Percentiles rank a stretch among this genome's conserved stretches.
Evolutionary conservation across 2,113 vertebrate genomes (phyloP).

Genomic region (Poecilia latipinna): DNA sequence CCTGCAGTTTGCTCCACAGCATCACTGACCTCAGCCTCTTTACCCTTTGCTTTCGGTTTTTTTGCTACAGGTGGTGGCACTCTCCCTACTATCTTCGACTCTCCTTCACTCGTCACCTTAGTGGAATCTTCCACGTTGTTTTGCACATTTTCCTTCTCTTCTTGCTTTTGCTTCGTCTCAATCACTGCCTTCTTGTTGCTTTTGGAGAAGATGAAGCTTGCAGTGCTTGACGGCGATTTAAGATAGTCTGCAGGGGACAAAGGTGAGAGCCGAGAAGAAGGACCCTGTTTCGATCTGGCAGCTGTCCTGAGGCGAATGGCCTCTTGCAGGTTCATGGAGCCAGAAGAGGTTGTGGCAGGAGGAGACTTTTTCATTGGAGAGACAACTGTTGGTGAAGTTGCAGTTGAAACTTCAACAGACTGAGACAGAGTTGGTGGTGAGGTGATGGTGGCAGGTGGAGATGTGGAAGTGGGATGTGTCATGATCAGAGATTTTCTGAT

Average conservation of each 20-base stretch:
- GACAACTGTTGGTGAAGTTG: conserved; percentile 19
- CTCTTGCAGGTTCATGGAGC: conserved; percentile 85
- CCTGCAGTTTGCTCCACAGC: conserved; percentile 66
- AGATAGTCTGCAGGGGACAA: conserved; percentile 65
- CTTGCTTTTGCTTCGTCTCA: conserved; percentile 76
- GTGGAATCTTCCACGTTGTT: conserved; percentile 81
- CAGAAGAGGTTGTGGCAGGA: conserved; percentile 49
- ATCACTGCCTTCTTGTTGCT: conserved; percentile 85
- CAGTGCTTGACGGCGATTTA: conserved; percentile 86
- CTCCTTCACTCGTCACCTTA: conserved; percentile 66
- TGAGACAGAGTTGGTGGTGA: conserved; percentile 24
- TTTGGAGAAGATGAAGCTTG: conserved; percentile 96
- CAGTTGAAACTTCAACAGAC: conserved; percentile 27
- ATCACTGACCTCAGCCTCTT: conserved; percentile 57
- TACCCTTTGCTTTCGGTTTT: conserved; percentile 81
- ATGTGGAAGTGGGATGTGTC: conserved; percentile 29
- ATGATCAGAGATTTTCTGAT: conserved; percentile 82
- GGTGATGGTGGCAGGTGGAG: conserved; percentile 19
- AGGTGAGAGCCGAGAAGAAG: conserved; percentile 54
- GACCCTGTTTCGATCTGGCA: conserved; percentile 68
- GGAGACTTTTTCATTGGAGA: conserved; percentile 75
- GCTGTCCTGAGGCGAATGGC: conserved; percentile 87
- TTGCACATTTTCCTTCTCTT: conserved; percentile 78
- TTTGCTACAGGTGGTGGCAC: conserved; percentile 91
- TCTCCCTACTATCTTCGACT: conserved; percentile 77